phyloP scores from a whole-genome alignment of 2,113 vertebrate genomes.

The Euleptes europaea region DNA sequence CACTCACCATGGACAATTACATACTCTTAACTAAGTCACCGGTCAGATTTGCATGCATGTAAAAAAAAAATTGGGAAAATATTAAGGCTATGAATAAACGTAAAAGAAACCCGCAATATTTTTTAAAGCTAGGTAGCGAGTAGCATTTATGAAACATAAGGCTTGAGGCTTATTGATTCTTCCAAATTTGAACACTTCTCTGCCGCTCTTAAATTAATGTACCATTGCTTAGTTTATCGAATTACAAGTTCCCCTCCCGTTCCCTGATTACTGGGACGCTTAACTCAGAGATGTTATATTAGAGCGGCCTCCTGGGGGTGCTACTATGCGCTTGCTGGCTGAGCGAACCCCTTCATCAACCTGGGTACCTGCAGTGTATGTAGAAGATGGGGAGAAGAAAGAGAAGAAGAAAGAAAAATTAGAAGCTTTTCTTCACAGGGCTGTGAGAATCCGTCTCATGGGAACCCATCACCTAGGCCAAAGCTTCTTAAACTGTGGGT shows the following conservation, averaged over 20 bases:
- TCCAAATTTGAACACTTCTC: constrained; percentile 72
- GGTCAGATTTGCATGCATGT: constrained; percentile 78
- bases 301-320: constrained; percentile 94
- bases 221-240: constrained; percentile 78
- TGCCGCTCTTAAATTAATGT: constrained; percentile 71
- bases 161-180: constrained; percentile 92
- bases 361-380: constrained; percentile 71
- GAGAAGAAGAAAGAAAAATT: background rate
- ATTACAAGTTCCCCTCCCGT: constrained; percentile 66
- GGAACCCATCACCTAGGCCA: too few relatives aligned
- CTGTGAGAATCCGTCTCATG: background rate
- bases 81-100: constrained; percentile 80
- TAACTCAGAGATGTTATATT: constrained; percentile 98
- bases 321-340: constrained; percentile 91
- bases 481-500: too few relatives aligned
- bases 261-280: constrained; percentile 45
- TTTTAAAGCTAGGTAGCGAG: constrained; percentile 85
- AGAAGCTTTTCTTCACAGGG: background rate
- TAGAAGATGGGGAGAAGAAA: background rate
- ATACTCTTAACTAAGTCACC: constrained; percentile 69
- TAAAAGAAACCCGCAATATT: constrained; percentile 81
- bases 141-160: constrained; percentile 92
- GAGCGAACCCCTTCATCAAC: constrained; percentile 85
- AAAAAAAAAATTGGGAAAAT: constrained; percentile 63
- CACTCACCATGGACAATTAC: constrained; percentile 69